Conservation (phyloP, 37 sponge, comb jelly and placozoan species). For the Aplysina aerophoba region DNA sequence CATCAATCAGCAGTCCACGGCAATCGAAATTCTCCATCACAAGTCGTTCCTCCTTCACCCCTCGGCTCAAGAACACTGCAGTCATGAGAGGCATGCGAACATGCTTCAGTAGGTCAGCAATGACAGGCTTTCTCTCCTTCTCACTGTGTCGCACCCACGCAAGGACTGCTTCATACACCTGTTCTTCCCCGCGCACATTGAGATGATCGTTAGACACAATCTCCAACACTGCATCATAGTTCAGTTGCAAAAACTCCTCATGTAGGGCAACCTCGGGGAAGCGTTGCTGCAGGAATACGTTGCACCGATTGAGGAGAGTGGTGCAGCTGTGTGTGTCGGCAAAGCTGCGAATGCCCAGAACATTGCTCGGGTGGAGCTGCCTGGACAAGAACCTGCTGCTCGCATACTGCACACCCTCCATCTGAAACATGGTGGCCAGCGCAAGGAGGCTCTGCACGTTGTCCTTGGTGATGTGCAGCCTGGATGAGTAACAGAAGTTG, state of each 20-base stretch:
- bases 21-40: constrained; percentile 72
- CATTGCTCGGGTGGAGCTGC: constrained; percentile 74
- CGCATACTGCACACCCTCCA: constrained; percentile 63
- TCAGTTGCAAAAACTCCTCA: constrained; percentile 67
- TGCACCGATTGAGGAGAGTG: constrained; percentile 51
- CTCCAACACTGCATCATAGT: constrained; percentile 34
- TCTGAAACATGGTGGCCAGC: constrained; percentile 55
- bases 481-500: constrained; percentile 59
- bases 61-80: constrained; percentile 74
- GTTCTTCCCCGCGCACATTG: constrained; percentile 79
- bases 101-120: constrained; percentile 57
- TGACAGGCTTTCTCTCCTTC: constrained; percentile 21
- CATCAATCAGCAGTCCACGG: constrained; percentile 73
- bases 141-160: constrained; percentile 71
- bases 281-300: constrained; percentile 69
- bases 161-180: constrained; percentile 76
- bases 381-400: constrained; percentile 65
- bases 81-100: constrained; percentile 83
- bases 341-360: constrained; percentile 68
- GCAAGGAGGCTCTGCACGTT: constrained; percentile 65
- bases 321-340: constrained; percentile 52
- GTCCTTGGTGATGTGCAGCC: constrained; percentile 29
- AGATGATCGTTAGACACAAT: constrained; percentile 69
- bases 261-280: constrained; percentile 79
- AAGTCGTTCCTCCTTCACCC: constrained; percentile 66